Evolutionary conservation across 2,888 invertebrate species (phyloP).

Genomic region (Baronia brevicornis): DNA sequence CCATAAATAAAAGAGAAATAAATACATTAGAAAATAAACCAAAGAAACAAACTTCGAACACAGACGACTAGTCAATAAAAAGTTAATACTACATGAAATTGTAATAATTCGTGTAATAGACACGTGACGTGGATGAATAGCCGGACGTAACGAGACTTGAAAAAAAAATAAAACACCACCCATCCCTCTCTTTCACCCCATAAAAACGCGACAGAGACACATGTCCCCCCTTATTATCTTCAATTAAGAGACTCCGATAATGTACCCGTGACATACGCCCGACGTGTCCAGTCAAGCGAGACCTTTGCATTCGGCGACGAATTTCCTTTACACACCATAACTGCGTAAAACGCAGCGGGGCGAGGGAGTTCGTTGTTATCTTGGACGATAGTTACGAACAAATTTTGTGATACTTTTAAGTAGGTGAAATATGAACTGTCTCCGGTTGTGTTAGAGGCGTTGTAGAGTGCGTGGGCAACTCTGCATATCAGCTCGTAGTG

Average conservation of each 20-base stretch:
- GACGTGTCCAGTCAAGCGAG: constrained; percentile 33
- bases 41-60: too few species aligned
- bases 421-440: constrained; percentile 30
- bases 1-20: too few species aligned
- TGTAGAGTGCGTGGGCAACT: constrained; percentile 16
- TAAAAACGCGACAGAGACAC: constrained; percentile 73
- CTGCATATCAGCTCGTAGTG: constrained; percentile 38
- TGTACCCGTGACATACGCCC: constrained; percentile 64
- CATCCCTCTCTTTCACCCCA: constrained; percentile 60
- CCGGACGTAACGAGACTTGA: constrained; percentile 50
- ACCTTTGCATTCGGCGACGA: constrained; percentile 21
- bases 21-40: too few species aligned
- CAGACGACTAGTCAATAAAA: constrained; percentile 10
- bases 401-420: constrained; percentile 23
- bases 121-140: constrained; percentile 55
- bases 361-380: constrained; percentile 30
- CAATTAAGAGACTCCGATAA: constrained; percentile 72
- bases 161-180: constrained; percentile 48
- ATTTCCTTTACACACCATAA: constrained; percentile 8
- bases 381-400: constrained; percentile 36
- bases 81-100: constrained; percentile 16
- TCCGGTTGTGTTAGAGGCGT: constrained; percentile 20
- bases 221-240: constrained; percentile 73
- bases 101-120: constrained; percentile 20
- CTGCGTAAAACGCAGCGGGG: constrained; percentile 16